These are phyloP conservation scores for Leptonema lineaticorne DNA, from an alignment of 1,140 invertebrate species.

Conservation along the genomic window DNA sequence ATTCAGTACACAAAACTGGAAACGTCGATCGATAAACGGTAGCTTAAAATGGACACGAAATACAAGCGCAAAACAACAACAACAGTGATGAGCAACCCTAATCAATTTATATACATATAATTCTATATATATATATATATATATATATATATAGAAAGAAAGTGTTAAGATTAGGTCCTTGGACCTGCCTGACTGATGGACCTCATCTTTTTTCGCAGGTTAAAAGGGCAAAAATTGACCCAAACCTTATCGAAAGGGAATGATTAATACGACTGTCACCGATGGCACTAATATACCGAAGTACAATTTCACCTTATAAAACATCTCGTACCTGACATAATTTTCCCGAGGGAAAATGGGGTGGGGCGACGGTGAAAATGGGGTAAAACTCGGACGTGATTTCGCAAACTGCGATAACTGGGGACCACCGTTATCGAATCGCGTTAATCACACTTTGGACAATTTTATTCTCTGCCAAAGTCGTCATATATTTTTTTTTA, in stretches of 20 bases:
- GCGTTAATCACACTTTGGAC: no score
- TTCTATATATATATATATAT: no score
- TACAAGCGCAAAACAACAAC: constrained; percentile 23
- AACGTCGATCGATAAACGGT: constrained; percentile 8
- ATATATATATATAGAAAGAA: not conserved
- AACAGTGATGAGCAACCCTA: constrained; percentile 10
- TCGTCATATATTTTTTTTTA: no score
- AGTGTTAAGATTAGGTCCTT: not conserved
- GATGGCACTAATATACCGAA: not conserved
- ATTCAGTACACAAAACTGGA: not conserved
- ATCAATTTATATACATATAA: not conserved
- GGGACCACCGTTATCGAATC: no score
- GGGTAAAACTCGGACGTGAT: no score
- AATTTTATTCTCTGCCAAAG: no score
- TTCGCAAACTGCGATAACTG: no score
- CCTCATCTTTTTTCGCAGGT: not conserved
- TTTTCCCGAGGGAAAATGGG: no score
- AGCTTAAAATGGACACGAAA: constrained; percentile 18
- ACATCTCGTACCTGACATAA: not conserved
- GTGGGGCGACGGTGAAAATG: no score
- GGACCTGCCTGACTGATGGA: not conserved
- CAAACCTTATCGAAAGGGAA: not conserved
- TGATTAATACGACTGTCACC: not conserved
- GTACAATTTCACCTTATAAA: not conserved
- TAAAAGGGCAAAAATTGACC: not conserved